Evolutionary conservation across 2,113 vertebrate species (phyloP).

Genomic region (Scomber japonicus): DNA sequence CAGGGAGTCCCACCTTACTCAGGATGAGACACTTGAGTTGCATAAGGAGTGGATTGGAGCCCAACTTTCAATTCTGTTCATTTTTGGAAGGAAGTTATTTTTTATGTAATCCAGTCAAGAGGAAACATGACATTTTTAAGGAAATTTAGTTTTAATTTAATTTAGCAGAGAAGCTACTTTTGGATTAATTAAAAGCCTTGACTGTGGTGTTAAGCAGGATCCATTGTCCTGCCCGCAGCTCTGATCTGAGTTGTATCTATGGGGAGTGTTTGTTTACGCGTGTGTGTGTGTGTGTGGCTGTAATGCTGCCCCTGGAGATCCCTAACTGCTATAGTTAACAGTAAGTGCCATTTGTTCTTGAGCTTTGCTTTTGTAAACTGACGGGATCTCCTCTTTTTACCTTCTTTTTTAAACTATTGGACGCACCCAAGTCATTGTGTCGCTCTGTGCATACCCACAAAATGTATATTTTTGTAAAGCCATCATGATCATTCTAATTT

Average conservation of each 20-base stretch:
- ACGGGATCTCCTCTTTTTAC: constrained; percentile 49
- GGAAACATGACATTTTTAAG: background rate
- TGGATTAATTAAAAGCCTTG: background rate
- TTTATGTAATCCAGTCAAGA: background rate
- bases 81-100: background rate
- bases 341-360: constrained; percentile 70
- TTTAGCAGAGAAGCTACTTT: too few species aligned
- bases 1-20: constrained; percentile 14
- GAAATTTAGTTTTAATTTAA: background rate
- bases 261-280: constrained; percentile 28
- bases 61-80: background rate
- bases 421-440: constrained; percentile 33
- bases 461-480: constrained; percentile 83
- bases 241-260: constrained; percentile 4
- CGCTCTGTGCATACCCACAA: constrained; percentile 55
- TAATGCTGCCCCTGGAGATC: constrained; percentile 52
- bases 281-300: constrained; percentile 41
- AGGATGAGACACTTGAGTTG: background rate
- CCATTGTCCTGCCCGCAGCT: constrained; percentile 2
- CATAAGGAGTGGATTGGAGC: background rate
- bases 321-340: constrained; percentile 47
- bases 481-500: constrained; percentile 25
- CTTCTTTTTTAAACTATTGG: constrained; percentile 47
- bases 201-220: constrained; percentile 10
- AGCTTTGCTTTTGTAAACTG: constrained; percentile 72